Base-by-base conservation (phyloP, 2,888 invertebrate species). In the Drosophila affinis region DNA sequence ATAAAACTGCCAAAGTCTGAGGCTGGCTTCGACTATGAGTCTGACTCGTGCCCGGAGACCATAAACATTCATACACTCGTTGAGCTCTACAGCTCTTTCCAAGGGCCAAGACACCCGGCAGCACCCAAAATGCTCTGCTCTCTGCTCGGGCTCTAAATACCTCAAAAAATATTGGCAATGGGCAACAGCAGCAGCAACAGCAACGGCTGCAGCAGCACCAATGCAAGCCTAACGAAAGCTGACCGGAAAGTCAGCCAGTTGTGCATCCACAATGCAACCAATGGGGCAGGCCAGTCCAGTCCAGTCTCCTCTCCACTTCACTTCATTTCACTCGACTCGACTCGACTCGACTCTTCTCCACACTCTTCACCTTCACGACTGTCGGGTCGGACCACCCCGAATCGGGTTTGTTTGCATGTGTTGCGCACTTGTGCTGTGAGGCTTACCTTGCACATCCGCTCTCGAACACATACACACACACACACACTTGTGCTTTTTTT, bases 1-100 rank as follows among this genome's bases (percentile, higher is more conserved):
- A 86, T 88, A 84, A 86, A 88, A 84, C 76, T 85, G 81, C 77
- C 87, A 81, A 88, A 88, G 88, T 84, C 81, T 83, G 57, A 52
- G 44, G 46, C 56, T 39, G 58, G 49, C 65, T 56, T 68, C 54
- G 55, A 39, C 24, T 67, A 21, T 34, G 54, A 55, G 48, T 55
- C 48, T 9, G 17, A 55, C 68, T 56, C 29, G 3, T 0, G 75
- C 77, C 75, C 71, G 58, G 63, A 68, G 79, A 55, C 64, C 60
- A 81, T 79, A 82, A 81, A 81, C 72, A 77, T 83, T 76, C 76
- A 57, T 61, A 70, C 56, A 69, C 53, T 46, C 68, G 61, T 77
- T 39, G 39, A 39, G 39, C 39, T 32, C 48, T n/a, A n/a, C 44
- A 34, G 34, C 34, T 32, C 34, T 12, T 27, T 14, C 14, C 57